Conservation (phyloP, 2,797 vertebrate species). For the Neostethus bicornis region DNA sequence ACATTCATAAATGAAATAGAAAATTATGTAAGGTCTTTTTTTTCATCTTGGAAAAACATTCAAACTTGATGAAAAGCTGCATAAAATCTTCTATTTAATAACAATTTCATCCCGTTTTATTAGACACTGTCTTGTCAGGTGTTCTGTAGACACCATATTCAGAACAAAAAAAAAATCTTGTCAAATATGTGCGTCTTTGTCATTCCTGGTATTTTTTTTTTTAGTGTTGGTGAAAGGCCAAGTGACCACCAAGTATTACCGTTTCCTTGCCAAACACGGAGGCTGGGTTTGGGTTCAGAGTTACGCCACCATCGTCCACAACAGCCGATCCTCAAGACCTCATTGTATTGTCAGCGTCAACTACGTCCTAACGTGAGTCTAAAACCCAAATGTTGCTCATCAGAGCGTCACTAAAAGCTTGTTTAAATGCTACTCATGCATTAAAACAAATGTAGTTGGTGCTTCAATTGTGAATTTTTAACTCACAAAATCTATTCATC, state of each 20-base stretch:
- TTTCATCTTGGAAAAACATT: too few relatives aligned
- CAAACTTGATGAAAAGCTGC: too few relatives aligned
- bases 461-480: background rate
- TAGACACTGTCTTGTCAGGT: constrained; percentile 24
- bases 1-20: too few relatives aligned
- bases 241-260: constrained; percentile 98
- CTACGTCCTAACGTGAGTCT: constrained; percentile 98
- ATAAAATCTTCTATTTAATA: background rate
- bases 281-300: constrained; percentile 99
- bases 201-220: constrained; percentile 41
- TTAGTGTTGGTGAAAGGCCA: constrained; percentile 98
- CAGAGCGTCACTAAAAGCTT: too few relatives aligned
- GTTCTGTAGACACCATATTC: constrained; percentile 33
- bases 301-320: constrained; percentile 98
- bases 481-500: background rate
- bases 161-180: constrained; percentile 12
- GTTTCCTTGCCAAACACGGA: constrained; percentile 95
- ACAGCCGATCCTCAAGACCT: constrained; percentile 95
- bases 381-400: too few relatives aligned
- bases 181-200: constrained; percentile 36
- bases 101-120: constrained; percentile 28
- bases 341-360: constrained; percentile 99
- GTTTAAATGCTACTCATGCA: background rate
- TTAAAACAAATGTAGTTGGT: background rate
- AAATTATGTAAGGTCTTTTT: too few relatives aligned